Evolutionary conservation across 92 coral and sea anemone genomes (phyloP), one percentile per base, ranked within the genome.

Genomic region (Epizoanthus stellaris): DNA sequence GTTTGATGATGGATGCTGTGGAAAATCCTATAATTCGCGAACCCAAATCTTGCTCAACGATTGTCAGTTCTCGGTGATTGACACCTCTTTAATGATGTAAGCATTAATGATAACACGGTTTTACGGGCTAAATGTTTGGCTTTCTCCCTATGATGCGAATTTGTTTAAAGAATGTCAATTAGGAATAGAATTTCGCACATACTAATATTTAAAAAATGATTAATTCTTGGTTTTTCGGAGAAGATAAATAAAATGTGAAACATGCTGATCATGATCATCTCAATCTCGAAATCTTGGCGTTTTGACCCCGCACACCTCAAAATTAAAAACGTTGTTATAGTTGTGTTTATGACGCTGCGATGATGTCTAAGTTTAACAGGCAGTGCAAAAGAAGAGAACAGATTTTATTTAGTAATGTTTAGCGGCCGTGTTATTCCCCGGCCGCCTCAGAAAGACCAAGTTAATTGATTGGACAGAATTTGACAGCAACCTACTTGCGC

Each of bases 1-100:
- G 90, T 89, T 87, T 91, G 98, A 85, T 94, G 98, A 94, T 73
- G 91, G 98, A 92, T 89, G 86, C 92, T 88, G 92, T 92, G 89
- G 84, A 80, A 91, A 92, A 89, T 90, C 95, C 84, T 94, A 91
- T 94, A 90, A 91, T 89, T 88, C 95, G 81, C 87, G 85, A 93
- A 80, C 93, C 68, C 60, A 79, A 79, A 42, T 86, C 88, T 85
- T 83, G 82, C 93, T 77, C 85, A 47, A 71, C 42, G 82, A 94
- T 94, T 87, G 92, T 72, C 83, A 82, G 81, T 56, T 89, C 54
- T 73, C 60, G 93, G 91, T 94, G 98, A 94, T 92, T 94, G 98
- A 94, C 98, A 91, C 82, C 91, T 90, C 70, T 69, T 85, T 94
- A 92, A 94, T 90, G 85, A 93, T 88, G 86, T 84, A 81, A 88